phyloP scores from a whole-genome alignment of 1,140 invertebrate genomes.

The Ceratina calcarata region DNA sequence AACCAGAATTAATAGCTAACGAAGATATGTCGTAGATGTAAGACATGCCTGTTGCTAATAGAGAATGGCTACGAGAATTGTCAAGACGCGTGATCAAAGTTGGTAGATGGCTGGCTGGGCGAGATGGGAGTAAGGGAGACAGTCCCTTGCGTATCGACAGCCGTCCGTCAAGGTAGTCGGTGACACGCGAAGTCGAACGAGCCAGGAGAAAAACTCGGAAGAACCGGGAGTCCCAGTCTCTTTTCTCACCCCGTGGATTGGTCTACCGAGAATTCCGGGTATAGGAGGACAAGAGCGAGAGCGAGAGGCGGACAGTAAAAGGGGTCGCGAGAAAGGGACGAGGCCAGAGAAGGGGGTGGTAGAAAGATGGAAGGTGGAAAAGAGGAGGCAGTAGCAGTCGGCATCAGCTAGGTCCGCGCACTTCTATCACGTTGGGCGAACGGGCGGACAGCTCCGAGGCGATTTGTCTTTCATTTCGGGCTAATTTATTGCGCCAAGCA shows the following conservation, averaged over 20 bases:
- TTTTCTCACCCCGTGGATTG: conserved; percentile 65
- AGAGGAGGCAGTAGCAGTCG: conserved; percentile 60
- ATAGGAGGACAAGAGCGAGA: conserved; percentile 44
- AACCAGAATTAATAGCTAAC: no score
- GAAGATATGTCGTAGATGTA: no score
- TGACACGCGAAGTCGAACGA: conserved; percentile 55
- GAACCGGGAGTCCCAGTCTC: conserved; percentile 59
- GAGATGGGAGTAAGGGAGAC: not conserved
- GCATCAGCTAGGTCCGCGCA: conserved; percentile 70
- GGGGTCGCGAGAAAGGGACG: conserved; percentile 28
- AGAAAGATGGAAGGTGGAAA: conserved; percentile 53
- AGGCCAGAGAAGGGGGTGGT: conserved; percentile 23
- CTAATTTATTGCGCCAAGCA: conserved; percentile 79
- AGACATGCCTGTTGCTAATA: not conserved
- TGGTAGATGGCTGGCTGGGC: not conserved
- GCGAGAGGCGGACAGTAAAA: conserved; percentile 33
- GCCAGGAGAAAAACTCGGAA: conserved; percentile 60
- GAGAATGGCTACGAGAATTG: not conserved
- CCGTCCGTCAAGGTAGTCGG: conserved; percentile 67
- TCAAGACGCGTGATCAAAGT: conserved; percentile 44
- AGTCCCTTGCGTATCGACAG: conserved; percentile 67
- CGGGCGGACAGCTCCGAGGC: conserved; percentile 80
- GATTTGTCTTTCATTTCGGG: conserved; percentile 81
- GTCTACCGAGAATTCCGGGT: conserved; percentile 50
- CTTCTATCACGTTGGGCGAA: conserved; percentile 79